phyloP scores from a whole-genome alignment of 2,797 vertebrate genomes.

The Chaenodraco wilsoni region DNA sequence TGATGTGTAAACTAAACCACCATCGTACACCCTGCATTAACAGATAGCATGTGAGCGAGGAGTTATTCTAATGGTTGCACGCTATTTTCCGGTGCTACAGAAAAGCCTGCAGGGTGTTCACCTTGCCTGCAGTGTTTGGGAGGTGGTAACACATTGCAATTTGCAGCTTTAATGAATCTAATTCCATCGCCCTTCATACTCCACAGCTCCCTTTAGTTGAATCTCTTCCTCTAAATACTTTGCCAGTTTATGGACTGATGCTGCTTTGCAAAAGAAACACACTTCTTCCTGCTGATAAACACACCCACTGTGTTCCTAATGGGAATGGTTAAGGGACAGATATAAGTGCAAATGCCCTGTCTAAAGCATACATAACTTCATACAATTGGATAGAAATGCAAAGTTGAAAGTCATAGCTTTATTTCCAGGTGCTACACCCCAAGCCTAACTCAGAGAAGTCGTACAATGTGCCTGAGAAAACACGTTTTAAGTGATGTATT shows the following conservation, averaged over 20 bases:
- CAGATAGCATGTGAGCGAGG: background rate
- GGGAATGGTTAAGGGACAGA: constrained; percentile 18
- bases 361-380: too few relatives aligned
- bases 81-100: constrained; percentile 9
- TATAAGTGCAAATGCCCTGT: too few relatives aligned
- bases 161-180: constrained; percentile 58
- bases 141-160: constrained; percentile 46
- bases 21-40: background rate
- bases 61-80: background rate
- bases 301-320: constrained; percentile 22
- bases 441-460: background rate
- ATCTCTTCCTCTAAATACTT: constrained; percentile 34
- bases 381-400: too few relatives aligned
- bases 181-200: constrained; percentile 58
- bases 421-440: background rate
- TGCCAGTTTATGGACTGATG: constrained; percentile 28
- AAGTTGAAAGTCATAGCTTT: background rate
- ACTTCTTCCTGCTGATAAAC: constrained; percentile 42
- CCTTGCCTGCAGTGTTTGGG: constrained; percentile 48
- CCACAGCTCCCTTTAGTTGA: constrained; percentile 35
- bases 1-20: background rate
- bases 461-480: background rate
- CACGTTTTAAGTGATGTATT: background rate
- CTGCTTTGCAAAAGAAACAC: constrained; percentile 30
- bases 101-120: constrained; percentile 34